Conservation (phyloP, 2,888 invertebrate species). For the Ochropacha duplaris region DNA sequence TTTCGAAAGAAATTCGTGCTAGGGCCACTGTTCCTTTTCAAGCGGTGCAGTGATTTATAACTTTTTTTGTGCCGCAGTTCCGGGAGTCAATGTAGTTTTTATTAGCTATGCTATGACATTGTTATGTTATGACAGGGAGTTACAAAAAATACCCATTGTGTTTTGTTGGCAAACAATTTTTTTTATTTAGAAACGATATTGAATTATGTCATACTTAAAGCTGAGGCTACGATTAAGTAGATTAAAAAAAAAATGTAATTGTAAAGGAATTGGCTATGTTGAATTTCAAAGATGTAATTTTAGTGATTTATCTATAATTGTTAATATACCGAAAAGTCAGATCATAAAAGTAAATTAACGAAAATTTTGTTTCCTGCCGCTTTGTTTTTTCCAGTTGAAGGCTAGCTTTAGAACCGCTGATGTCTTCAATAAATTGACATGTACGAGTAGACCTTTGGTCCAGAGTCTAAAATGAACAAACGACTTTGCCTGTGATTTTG, state of each 20-base stretch:
- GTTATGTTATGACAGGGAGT: conserved; percentile 47
- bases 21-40: conserved; percentile 32
- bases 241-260: background rate
- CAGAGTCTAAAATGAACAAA: no score
- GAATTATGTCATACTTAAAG: background rate
- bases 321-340: no score
- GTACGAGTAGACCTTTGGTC: no score
- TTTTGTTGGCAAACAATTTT: conserved; percentile 31
- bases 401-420: no score
- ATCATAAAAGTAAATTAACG: no score
- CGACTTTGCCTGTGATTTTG: no score
- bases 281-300: no score
- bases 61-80: conserved; percentile 62
- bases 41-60: conserved; percentile 53
- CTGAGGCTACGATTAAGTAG: background rate
- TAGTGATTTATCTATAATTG: no score
- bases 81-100: conserved; percentile 67
- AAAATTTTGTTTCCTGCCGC: no score
- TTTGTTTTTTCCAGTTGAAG: no score
- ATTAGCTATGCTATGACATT: conserved; percentile 50
- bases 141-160: conserved; percentile 43
- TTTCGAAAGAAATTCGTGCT: no score
- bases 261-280: background rate
- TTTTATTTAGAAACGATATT: conserved; percentile 5
- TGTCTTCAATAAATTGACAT: no score